Conservation (phyloP, 2,888 invertebrate genomes). For the Drosophila paucipuncta region DNA sequence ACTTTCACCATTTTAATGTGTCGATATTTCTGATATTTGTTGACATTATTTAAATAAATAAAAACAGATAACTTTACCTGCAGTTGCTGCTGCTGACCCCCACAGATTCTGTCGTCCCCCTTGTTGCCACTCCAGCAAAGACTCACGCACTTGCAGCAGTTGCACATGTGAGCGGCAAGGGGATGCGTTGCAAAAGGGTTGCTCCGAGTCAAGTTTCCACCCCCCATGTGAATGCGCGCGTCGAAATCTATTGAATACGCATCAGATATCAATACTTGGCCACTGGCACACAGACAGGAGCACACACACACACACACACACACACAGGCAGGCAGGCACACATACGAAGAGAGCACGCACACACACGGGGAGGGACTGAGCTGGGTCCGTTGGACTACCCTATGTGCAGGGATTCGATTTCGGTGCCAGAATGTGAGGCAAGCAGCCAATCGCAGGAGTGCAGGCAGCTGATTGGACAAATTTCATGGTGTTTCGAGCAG, state of each 20-base stretch:
- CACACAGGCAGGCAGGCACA: background rate
- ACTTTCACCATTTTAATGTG: background rate
- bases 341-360: slow-evolving; percentile 17
- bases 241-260: slow-evolving; percentile 81
- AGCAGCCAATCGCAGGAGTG: slow-evolving; percentile 78
- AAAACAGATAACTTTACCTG: background rate
- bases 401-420: slow-evolving; percentile 77
- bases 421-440: slow-evolving; percentile 67
- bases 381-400: slow-evolving; percentile 39
- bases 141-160: slow-evolving; percentile 2
- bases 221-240: slow-evolving; percentile 71
- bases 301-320: slow-evolving; percentile 10
- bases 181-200: slow-evolving; percentile 58
- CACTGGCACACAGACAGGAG: slow-evolving; percentile 29
- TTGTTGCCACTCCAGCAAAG: background rate
- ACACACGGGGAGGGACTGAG: slow-evolving; percentile 19
- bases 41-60: background rate
- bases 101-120: background rate
- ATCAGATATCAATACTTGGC: slow-evolving; percentile 82
- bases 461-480: slow-evolving; percentile 81
- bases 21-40: background rate
- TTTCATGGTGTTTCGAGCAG: slow-evolving; percentile 54
- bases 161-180: slow-evolving; percentile 18
- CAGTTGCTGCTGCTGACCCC: background rate
- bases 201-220: slow-evolving; percentile 52